Evolutionary conservation across 2,888 invertebrate genomes (phyloP).

Genomic region (Drosophila barbarae): DNA sequence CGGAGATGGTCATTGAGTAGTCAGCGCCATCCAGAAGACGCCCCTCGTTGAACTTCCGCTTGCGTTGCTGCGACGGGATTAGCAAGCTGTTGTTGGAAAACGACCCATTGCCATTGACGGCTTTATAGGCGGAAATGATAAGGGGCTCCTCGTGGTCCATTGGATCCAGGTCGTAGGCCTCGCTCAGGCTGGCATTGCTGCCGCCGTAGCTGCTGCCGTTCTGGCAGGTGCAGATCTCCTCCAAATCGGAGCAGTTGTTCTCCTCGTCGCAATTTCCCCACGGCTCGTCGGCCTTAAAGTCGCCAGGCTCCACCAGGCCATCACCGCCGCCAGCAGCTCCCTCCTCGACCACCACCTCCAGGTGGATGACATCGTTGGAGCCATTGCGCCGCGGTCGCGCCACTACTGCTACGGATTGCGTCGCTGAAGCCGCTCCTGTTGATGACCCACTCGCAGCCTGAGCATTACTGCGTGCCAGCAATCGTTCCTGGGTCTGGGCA

Average conservation of each 20-base stretch:
- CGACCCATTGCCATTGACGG: slow-evolving; percentile 41
- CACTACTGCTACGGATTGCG: slow-evolving; percentile 8
- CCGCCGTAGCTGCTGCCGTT: slow-evolving; percentile 71
- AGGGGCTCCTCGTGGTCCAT: slow-evolving; percentile 71
- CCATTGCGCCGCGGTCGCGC: slow-evolving; percentile 41
- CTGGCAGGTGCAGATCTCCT: slow-evolving; percentile 79
- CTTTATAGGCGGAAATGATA: slow-evolving; percentile 26
- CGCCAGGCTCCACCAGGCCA: slow-evolving; percentile 52
- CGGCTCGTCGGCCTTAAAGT: slow-evolving; percentile 72
- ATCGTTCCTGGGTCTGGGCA: slow-evolving; percentile 76
- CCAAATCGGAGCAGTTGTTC: slow-evolving; percentile 76
- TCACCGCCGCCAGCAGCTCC: slow-evolving; percentile 25
- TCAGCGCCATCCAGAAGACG: slow-evolving; percentile 69
- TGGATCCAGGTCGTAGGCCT: slow-evolving; percentile 70
- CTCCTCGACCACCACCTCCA: slow-evolving; percentile 61
- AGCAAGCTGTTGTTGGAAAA: slow-evolving; percentile 32
- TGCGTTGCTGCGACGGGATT: slow-evolving; percentile 70
- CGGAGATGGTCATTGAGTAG: slow-evolving; percentile 51
- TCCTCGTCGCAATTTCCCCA: slow-evolving; percentile 80
- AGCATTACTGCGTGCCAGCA: slow-evolving; percentile 55
- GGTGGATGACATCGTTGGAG: slow-evolving; percentile 48
- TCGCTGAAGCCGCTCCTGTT: neutral
- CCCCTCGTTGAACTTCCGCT: slow-evolving; percentile 78
- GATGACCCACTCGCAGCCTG: slow-evolving; percentile 1
- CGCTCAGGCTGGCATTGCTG: slow-evolving; percentile 73